Evolutionary conservation across 2,113 vertebrate genomes (phyloP).

Genomic region (Crotalus tigris): DNA sequence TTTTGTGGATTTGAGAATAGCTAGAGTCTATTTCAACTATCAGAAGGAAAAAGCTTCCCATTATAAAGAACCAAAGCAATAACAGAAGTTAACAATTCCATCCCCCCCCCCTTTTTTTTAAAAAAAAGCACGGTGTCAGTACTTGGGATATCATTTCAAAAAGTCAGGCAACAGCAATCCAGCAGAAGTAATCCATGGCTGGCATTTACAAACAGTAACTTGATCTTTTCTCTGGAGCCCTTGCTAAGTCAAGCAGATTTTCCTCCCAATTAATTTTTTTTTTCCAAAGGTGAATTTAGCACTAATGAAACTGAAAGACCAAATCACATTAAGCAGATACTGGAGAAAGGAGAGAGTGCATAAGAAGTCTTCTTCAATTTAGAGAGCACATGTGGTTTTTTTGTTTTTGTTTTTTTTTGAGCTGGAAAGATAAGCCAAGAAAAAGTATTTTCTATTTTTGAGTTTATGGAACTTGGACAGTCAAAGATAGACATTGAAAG

Average conservation of each 20-base stretch:
- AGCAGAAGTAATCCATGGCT: slow-evolving; percentile 73
- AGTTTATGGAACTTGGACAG: background rate
- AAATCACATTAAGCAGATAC: slow-evolving; percentile 26
- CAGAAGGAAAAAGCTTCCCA: background rate
- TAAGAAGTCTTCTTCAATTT: background rate
- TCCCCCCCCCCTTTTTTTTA: background rate
- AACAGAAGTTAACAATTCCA: slow-evolving; percentile 27
- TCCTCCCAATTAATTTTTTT: slow-evolving; percentile 69
- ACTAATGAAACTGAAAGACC: slow-evolving; percentile 72
- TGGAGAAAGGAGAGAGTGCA: background rate
- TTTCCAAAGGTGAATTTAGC: slow-evolving; percentile 73
- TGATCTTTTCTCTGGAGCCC: slow-evolving; percentile 68
- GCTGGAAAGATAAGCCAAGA: background rate
- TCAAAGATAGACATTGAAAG: background rate
- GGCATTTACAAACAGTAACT: slow-evolving; percentile 74
- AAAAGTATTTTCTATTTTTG: background rate
- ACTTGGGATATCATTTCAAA: slow-evolving; percentile 62
- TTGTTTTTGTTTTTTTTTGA: background rate
- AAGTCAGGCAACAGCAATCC: slow-evolving; percentile 66
- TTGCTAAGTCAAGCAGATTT: slow-evolving; percentile 76
- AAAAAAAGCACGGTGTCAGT: slow-evolving; percentile 50
- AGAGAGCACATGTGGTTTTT: background rate
- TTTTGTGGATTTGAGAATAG: background rate
- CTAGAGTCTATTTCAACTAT: background rate
- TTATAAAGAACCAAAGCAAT: slow-evolving; percentile 8